phyloP scores from a whole-genome alignment of 2,888 invertebrate species.

The Crossocerus cetratus region DNA sequence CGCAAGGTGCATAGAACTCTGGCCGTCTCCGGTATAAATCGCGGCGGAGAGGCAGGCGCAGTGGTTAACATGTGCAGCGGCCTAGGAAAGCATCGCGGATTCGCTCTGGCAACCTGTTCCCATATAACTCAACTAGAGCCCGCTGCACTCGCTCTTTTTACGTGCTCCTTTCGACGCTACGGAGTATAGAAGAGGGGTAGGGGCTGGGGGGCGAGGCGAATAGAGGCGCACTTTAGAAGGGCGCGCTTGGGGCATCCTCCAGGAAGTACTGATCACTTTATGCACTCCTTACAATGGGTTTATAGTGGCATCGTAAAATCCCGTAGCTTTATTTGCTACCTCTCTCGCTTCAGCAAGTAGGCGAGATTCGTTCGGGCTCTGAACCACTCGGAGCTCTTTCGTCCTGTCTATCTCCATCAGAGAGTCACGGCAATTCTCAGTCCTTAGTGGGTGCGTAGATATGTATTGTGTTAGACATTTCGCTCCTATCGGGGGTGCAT shows the following conservation, averaged over 20 bases:
- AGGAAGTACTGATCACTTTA: slow-evolving; percentile 4
- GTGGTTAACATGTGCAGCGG: slow-evolving; percentile 7
- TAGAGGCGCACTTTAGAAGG: background rate
- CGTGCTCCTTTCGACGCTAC: background rate
- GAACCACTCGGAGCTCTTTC: no score
- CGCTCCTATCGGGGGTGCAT: no score
- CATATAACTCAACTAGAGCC: slow-evolving; percentile 6
- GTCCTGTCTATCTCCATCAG: no score
- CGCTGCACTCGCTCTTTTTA: slow-evolving; percentile 4
- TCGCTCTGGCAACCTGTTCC: slow-evolving; percentile 24
- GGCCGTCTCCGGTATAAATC: slow-evolving; percentile 24
- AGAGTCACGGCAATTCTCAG: no score
- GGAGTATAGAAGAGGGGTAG: no score
- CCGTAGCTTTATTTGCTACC: background rate
- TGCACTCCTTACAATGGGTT: slow-evolving; percentile 8
- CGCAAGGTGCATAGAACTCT: background rate
- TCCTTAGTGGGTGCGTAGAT: no score
- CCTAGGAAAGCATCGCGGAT: slow-evolving; percentile 17
- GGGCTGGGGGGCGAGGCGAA: no score
- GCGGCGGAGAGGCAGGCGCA: background rate
- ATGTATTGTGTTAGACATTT: no score
- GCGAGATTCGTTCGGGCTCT: no score
- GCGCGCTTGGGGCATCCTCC: background rate
- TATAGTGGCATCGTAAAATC: background rate
- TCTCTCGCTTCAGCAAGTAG: background rate